A percentile compares a stretch with the other conserved stretches of the same genome.
Evolutionary conservation across 2,888 invertebrate genomes (phyloP).

Genomic region (Drosophila yooni): DNA sequence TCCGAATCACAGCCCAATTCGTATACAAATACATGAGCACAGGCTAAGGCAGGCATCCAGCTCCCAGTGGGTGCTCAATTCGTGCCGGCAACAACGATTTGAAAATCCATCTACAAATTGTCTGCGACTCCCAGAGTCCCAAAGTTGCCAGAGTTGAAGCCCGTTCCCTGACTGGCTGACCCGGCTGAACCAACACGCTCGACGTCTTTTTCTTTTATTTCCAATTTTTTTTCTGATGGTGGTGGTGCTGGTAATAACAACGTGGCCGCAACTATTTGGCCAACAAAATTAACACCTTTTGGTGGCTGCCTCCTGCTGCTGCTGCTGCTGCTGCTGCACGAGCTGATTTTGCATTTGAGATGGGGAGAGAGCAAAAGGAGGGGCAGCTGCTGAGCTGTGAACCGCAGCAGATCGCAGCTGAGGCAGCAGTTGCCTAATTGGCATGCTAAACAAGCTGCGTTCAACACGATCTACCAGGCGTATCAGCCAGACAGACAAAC

Average conservation of each 20-base stretch:
- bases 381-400: slow-evolving; percentile 23
- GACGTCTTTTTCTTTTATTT: slow-evolving; percentile 51
- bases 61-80: slow-evolving; percentile 66
- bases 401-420: slow-evolving; percentile 45
- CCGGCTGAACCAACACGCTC: slow-evolving; percentile 85
- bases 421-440: slow-evolving; percentile 73
- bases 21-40: slow-evolving; percentile 47
- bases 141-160: slow-evolving; percentile 27
- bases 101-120: slow-evolving; percentile 79
- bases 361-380: slow-evolving; percentile 39
- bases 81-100: slow-evolving; percentile 73
- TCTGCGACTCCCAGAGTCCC: slow-evolving; percentile 35
- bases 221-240: slow-evolving; percentile 53
- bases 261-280: slow-evolving; percentile 83
- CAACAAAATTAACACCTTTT: slow-evolving; percentile 85
- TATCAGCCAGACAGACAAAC: slow-evolving; percentile 57
- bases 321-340: slow-evolving; percentile 56
- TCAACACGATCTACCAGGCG: slow-evolving; percentile 79
- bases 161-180: slow-evolving; percentile 67
- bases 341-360: slow-evolving; percentile 83
- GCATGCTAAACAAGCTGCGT: slow-evolving; percentile 81
- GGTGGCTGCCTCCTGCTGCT: slow-evolving; percentile 61
- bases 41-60: background rate
- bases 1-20: slow-evolving; percentile 33
- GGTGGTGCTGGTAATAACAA: slow-evolving; percentile 84